phyloP scores from a whole-genome alignment of 2,797 vertebrate genomes.

The Coilia nasus region DNA sequence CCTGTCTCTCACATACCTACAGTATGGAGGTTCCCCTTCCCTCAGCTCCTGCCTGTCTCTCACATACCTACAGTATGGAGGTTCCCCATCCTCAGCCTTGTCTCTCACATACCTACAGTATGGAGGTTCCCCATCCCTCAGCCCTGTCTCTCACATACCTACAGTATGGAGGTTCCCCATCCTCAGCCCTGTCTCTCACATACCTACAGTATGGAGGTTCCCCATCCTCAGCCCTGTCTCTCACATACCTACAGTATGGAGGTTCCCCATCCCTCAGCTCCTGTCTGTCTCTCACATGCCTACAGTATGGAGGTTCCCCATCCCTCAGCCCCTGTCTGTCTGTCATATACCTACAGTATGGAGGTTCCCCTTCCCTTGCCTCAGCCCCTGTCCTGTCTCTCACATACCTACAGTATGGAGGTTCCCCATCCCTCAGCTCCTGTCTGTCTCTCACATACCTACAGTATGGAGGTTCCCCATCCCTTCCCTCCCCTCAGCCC shows the following conservation, averaged over 20 bases:
- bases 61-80: background rate
- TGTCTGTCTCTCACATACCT: slow-evolving; percentile 8
- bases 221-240: no score
- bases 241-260: no score
- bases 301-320: no score
- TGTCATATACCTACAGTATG: slow-evolving; percentile 40
- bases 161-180: slow-evolving; percentile 2
- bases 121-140: slow-evolving; percentile 22
- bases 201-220: background rate
- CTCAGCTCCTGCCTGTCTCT: slow-evolving; percentile 19
- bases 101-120: background rate
- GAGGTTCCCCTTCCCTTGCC: slow-evolving; percentile 36
- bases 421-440: slow-evolving; percentile 1
- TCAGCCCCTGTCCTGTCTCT: slow-evolving; percentile 10
- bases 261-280: no score
- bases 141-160: slow-evolving; percentile 8
- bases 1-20: slow-evolving; percentile 11
- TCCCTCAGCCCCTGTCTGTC: slow-evolving; percentile 23
- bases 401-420: no score
- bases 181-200: background rate
- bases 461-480: slow-evolving; percentile 2
- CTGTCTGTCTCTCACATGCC: no score
- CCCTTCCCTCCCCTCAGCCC: background rate
- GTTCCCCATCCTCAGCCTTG: slow-evolving; percentile 28
- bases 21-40: background rate